phyloP scores from a whole-genome alignment of 2,797 vertebrate species.

The Huso huso region DNA sequence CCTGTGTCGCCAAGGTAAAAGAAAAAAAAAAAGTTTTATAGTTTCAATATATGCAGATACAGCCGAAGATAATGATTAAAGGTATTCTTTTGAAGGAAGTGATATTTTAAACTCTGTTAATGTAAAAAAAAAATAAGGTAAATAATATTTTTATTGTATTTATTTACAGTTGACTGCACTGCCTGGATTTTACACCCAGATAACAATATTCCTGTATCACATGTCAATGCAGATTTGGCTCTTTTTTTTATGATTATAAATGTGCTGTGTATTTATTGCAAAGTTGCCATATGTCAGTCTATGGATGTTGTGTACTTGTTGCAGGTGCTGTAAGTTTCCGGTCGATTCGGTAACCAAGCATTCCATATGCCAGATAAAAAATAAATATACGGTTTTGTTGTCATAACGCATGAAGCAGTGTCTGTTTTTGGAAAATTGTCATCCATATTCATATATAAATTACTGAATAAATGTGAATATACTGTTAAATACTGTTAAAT shows the following conservation, averaged over 20 bases:
- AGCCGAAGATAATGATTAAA: not conserved
- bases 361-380: not conserved
- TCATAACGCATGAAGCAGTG: not conserved
- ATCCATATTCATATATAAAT: not conserved
- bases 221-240: not conserved
- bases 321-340: not conserved
- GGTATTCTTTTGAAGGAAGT: not conserved
- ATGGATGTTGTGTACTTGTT: not conserved
- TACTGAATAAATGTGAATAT: not conserved
- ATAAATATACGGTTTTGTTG: not conserved
- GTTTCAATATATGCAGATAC: not conserved
- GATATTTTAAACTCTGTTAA: conserved; percentile 2
- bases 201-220: not conserved
- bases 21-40: not conserved
- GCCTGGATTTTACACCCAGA: not conserved
- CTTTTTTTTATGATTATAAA: not conserved
- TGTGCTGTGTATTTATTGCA: not conserved
- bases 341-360: not conserved
- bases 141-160: not conserved
- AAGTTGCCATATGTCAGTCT: not conserved
- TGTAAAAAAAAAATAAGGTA: not conserved
- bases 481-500: not conserved
- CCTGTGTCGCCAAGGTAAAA: not conserved
- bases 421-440: not conserved
- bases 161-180: not conserved